Evolutionary conservation across 2,888 invertebrate genomes (phyloP).

Genomic region (Neoascia interrupta): DNA sequence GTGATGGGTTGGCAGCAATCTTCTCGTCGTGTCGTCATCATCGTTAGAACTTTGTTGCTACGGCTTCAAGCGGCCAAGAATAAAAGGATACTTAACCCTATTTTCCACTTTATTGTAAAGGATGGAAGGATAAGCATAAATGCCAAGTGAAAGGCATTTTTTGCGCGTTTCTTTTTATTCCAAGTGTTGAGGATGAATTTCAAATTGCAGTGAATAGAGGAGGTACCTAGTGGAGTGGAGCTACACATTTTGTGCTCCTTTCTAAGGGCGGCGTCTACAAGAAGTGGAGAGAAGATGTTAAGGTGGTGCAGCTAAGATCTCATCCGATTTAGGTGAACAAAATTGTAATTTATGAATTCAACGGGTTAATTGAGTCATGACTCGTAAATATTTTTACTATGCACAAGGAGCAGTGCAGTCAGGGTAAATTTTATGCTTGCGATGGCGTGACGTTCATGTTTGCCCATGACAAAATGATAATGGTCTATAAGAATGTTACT

Average conservation of each 20-base stretch:
- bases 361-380: too few species aligned
- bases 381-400: too few species aligned
- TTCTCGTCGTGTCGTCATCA: too few species aligned
- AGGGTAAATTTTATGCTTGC: too few species aligned
- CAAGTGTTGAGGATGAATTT: background rate
- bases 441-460: too few species aligned
- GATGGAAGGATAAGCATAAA: background rate
- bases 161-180: background rate
- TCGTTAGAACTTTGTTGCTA: background rate
- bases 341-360: too few species aligned
- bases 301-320: too few species aligned
- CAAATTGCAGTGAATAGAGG: background rate
- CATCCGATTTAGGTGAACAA: too few species aligned
- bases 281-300: background rate
- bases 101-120: constrained; percentile 6
- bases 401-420: too few species aligned
- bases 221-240: background rate
- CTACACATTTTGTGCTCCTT: background rate
- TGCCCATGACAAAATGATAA: too few species aligned
- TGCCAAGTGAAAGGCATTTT: background rate
- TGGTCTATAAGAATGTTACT: too few species aligned
- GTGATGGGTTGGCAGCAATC: background rate
- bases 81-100: constrained; percentile 20
- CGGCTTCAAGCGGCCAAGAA: background rate
- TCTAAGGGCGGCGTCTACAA: background rate